Evolutionary conservation across 2,113 vertebrate genomes (phyloP), one percentile per base, ranked within the genome.

Genomic region (Syngnathoides biaculeatus): DNA sequence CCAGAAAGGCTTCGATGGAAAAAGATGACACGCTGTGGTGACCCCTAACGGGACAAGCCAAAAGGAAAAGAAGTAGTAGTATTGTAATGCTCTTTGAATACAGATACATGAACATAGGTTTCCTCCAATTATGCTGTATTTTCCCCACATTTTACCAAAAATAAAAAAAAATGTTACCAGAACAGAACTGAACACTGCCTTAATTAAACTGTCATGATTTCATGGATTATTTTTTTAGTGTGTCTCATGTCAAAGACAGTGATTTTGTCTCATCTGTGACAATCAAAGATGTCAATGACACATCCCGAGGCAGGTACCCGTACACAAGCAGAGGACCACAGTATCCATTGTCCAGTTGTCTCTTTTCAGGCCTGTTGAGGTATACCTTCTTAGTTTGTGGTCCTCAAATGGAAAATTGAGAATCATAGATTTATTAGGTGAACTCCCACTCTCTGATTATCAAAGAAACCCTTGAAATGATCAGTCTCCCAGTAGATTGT

Each of bases 201-300:
- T 35, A 35, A 35, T 35, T 3, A 35, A 35, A 35, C 30, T 35
- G 30, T 35, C 4, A 3, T 35, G 30, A 6, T 35, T 35, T 35
- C 6, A 6, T 35, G 30, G 30, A 35, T 35, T 35, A 35, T 35
- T 35, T 35, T 35, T 6, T 35, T 5, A 1, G 30, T 35, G 30
- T 35, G 30, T 35, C 8, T 38, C 22, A 43, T n/a, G 68, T 59
- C 22, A 8, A 40, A 69, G 40, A 39, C 53, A 39, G 55, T 65
- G 63, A 22, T 62, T n/a, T 35, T 57, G 65, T 65, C 72, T 75
- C 78, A 65, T 75, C 60, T 77, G 60, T 67, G 27, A 67, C 59
- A 72, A 52, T 55, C 38, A 39, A 69, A 72, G 68, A 76, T 77
- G 76, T 26, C 60, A 79, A 74, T 42, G 60, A 60, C 3, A 64